Conservation (phyloP, 2,888 invertebrate genomes). For the Hydriomena furcata region DNA sequence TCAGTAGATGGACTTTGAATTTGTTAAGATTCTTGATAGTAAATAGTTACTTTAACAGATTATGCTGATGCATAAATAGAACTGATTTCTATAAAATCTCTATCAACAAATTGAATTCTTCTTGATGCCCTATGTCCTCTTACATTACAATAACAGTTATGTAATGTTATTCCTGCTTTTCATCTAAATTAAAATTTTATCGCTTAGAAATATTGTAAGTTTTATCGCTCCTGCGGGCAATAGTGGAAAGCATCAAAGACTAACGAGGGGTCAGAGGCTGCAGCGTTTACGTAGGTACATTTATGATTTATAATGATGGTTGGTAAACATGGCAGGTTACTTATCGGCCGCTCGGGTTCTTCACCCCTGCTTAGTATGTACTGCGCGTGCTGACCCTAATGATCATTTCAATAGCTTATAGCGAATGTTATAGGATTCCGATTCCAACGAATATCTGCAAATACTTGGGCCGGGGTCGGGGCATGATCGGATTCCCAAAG, state of each 20-base stretch:
- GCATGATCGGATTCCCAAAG: constrained; percentile 32
- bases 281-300: constrained; percentile 49
- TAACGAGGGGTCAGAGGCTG: constrained; percentile 69
- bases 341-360: constrained; percentile 68
- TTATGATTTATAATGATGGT: constrained; percentile 71
- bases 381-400: constrained; percentile 41
- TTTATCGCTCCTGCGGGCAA: constrained; percentile 33
- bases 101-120: too few relatives aligned
- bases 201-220: too few relatives aligned
- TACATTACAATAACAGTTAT: background rate
- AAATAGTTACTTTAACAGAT: background rate
- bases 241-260: constrained; percentile 48
- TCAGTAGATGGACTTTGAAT: constrained; percentile 11
- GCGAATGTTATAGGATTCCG: constrained; percentile 35
- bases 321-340: constrained; percentile 62
- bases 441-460: constrained; percentile 35
- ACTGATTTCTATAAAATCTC: too few relatives aligned
- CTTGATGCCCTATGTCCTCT: too few relatives aligned
- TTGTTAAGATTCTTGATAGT: constrained; percentile 3
- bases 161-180: constrained; percentile 6
- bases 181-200: constrained; percentile 17
- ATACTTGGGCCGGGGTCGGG: constrained; percentile 26
- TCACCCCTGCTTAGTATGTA: constrained; percentile 57
- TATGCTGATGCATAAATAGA: too few relatives aligned
- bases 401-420: constrained; percentile 42